Base-by-base conservation (phyloP, 53 echinoderm and acorn worm genomes). In the Holothuria scabra region DNA sequence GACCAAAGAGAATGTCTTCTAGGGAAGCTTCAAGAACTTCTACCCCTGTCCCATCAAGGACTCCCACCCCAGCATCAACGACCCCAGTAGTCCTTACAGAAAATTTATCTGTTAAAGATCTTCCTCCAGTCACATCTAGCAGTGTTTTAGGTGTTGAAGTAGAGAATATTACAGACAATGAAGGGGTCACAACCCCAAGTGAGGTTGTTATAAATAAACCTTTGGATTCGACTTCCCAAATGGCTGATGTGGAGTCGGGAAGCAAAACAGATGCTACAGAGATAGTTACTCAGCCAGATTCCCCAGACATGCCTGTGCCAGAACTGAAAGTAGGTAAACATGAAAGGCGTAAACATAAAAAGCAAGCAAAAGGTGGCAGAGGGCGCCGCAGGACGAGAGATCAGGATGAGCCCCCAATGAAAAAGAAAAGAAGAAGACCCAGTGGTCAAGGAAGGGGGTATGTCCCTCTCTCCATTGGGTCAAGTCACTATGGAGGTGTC, bases 71-170 rank as follows among this genome's bases (percentile, higher is more conserved):
- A 21, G 69, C 79, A 29, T 85, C 91, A 31, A 86, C 89, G 14
- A 89, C 86, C 18, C 94, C 99, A 5, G 91, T 89, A 75, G 99
- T 94, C 16, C 83, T 94, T 21, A 97, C 97, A 12, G 99, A 93
- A 52, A 95, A 94, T 22, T 84, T 95, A 57, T 85, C 92, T 86
- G 84, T 93, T 48, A 92, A 94, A 46, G 95, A 95, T 66, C 88
- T 99, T 28, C 97, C 94, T 6, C 91, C 95, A 0, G 87, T 72
- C 20, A 72, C 84, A 12, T 23, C 68, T 5, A 83, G 87, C 34
- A 76, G 67, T 21, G 44, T 87, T 28, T 65, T 56, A 8, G 38
- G 30, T 32, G 41, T 60, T 19, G 65, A 85, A 4, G 76, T 62
- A 28, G 86, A 63, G 62, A 46, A 81, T 44, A 46, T 81, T 9